Conservation (phyloP, 2,888 invertebrate genomes). For the Meliscaeva auricollis region DNA sequence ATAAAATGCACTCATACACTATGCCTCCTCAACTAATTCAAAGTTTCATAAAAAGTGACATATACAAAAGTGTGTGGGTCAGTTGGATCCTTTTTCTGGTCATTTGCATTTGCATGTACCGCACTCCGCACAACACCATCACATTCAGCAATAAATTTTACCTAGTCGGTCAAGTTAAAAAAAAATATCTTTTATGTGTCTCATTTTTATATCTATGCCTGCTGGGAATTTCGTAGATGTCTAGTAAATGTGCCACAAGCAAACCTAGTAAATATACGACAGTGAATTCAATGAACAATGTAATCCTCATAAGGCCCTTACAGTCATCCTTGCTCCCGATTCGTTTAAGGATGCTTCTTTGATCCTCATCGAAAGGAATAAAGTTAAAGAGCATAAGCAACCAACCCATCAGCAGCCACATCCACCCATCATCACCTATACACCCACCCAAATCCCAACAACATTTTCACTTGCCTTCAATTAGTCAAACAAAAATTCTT, state of each 20-base stretch:
- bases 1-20: too few relatives aligned
- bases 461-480: slow-evolving; percentile 5
- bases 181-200: background rate
- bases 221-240: slow-evolving; percentile 18
- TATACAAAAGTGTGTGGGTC: slow-evolving; percentile 43
- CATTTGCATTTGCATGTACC: background rate
- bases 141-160: too few relatives aligned
- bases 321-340: slow-evolving; percentile 54
- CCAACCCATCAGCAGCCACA: slow-evolving; percentile 4
- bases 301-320: slow-evolving; percentile 39
- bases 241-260: slow-evolving; percentile 19
- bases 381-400: slow-evolving; percentile 36
- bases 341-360: slow-evolving; percentile 41
- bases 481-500: slow-evolving; percentile 48
- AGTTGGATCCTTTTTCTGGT: slow-evolving; percentile 23
- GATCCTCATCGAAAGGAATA: slow-evolving; percentile 44
- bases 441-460: background rate
- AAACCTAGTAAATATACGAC: slow-evolving; percentile 16
- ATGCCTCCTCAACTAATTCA: slow-evolving; percentile 36
- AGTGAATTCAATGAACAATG: slow-evolving; percentile 33
- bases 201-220: slow-evolving; percentile 9
- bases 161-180: slow-evolving; percentile 13
- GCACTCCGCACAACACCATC: too few relatives aligned
- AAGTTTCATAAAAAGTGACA: slow-evolving; percentile 43
- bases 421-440: slow-evolving; percentile 38